phyloP scores from a whole-genome alignment of 1,140 invertebrate species.

The Daktulosphaira vitifoliae region DNA sequence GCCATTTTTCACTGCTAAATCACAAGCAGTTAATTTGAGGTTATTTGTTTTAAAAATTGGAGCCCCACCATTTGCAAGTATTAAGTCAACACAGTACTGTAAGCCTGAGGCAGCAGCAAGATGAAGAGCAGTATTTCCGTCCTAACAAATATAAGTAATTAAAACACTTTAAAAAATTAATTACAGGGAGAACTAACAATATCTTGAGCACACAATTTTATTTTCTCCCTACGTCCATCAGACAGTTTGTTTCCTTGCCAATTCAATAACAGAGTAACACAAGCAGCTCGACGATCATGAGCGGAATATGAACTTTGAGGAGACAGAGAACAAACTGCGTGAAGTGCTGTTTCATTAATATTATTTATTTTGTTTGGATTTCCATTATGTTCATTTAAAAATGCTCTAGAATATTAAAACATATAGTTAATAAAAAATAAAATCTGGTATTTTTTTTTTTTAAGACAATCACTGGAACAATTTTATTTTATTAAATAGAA shows the following conservation, averaged over 20 bases:
- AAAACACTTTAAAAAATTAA: neutral
- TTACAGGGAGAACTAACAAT: slow-evolving; percentile 45
- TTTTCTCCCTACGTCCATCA: slow-evolving; percentile 50
- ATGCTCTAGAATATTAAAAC: slow-evolving; percentile 47
- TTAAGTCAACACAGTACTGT: slow-evolving; percentile 54
- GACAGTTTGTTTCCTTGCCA: slow-evolving; percentile 50
- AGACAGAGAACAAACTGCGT: slow-evolving; percentile 53
- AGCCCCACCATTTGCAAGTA: slow-evolving; percentile 51
- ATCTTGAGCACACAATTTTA: slow-evolving; percentile 53
- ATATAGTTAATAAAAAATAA: neutral
- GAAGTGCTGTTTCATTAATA: slow-evolving; percentile 55
- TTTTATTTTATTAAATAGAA: too few species aligned
- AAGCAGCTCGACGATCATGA: slow-evolving; percentile 52
- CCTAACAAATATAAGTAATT: slow-evolving; percentile 43
- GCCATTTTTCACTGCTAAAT: slow-evolving; percentile 52
- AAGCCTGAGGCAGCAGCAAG: slow-evolving; percentile 57
- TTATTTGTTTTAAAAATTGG: slow-evolving; percentile 57
- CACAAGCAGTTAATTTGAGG: slow-evolving; percentile 55
- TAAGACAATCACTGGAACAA: too few species aligned
- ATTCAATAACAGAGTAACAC: slow-evolving; percentile 54
- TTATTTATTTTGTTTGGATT: slow-evolving; percentile 63
- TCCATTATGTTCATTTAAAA: slow-evolving; percentile 55
- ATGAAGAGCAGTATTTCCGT: slow-evolving; percentile 59
- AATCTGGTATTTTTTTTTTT: neutral
- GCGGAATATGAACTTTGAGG: slow-evolving; percentile 48